Base-by-base conservation (phyloP, 2,888 invertebrate species). In the Harpalus rufipes region DNA sequence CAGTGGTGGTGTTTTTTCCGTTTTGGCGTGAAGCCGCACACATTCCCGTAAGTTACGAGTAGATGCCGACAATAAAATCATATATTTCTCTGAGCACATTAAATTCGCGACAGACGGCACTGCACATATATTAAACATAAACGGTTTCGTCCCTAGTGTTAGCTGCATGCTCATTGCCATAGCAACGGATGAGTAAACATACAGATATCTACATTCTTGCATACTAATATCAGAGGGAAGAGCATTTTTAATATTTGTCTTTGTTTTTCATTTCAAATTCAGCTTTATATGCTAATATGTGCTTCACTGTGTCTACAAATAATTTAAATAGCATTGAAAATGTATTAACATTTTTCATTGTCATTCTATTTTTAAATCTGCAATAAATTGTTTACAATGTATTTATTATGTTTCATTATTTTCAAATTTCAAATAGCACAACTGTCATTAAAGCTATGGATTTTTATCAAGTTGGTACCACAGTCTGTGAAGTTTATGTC, bases 101-200 rank as follows among this genome's bases (percentile, higher is more conserved):
- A 25, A 63, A 25, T 63, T 63, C 21, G 63, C 32, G 68, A 68
- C 68, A 68, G 39, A 68, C 39, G 39, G 39, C 32, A 39, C 25
- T 12, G 63, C 25, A 63, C 21, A 63, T 51, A 51, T 12, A 51
- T 32, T 32, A 32, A 32, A 32, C 32, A 32, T 32, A 32, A 32
- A 32, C 32, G 32, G 32, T 32, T 21, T 32, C 32, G 32, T 1
- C 32, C 32, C 32, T 32, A 32, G 32, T 12, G 14, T 59, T 59
- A 3, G 16, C 7, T 59, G 59, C 14, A 32, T 59, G 59, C 59
- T 10, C 5, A 14, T 65, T 65, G 21, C 65, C 65, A 39, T 39
- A 39, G 68, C n/a, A 39, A 68, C 68, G 68, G 68, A 68, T 68
- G 68, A 68, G 76, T 76, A 76, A 18, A 76, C 44, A 76, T 16